phyloP scores from a whole-genome alignment of 2,113 vertebrate species.

The Azemiops feae region DNA sequence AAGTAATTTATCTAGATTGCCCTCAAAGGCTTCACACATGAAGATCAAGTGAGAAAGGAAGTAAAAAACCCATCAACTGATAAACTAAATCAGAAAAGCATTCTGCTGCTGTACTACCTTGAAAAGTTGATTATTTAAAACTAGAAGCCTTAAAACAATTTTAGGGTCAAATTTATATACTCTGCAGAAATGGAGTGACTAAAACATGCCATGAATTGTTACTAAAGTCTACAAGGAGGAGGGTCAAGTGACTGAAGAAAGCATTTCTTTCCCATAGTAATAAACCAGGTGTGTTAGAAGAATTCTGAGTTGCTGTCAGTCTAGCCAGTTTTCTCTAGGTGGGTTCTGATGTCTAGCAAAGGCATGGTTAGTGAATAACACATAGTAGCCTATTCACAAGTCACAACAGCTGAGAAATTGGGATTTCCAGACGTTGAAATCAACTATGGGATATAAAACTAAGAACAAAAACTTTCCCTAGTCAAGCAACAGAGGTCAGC shows the following conservation, averaged over 20 bases:
- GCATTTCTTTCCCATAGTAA: neutral
- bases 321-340: neutral
- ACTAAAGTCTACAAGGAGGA: neutral
- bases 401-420: neutral
- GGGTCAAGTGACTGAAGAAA: neutral
- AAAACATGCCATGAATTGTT: neutral
- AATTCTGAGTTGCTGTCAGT: neutral
- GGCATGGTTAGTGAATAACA: neutral
- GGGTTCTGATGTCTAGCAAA: neutral
- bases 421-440: neutral
- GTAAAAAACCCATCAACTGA: neutral
- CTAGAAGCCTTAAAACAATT: neutral
- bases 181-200: neutral
- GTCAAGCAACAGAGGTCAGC: neutral
- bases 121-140: neutral
- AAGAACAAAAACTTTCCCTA: neutral
- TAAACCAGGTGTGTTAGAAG: neutral
- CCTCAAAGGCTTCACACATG: neutral
- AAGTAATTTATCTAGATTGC: neutral
- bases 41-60: neutral
- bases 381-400: neutral
- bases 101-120: neutral
- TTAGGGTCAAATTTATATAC: neutral
- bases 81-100: neutral
- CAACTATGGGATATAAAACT: neutral